A percentile compares a stretch with the other conserved stretches of the same genome.
These are phyloP conservation scores for Gallinago paraguaiae DNA, from an alignment of 2,113 vertebrate genomes.

Conservation along the genomic window DNA sequence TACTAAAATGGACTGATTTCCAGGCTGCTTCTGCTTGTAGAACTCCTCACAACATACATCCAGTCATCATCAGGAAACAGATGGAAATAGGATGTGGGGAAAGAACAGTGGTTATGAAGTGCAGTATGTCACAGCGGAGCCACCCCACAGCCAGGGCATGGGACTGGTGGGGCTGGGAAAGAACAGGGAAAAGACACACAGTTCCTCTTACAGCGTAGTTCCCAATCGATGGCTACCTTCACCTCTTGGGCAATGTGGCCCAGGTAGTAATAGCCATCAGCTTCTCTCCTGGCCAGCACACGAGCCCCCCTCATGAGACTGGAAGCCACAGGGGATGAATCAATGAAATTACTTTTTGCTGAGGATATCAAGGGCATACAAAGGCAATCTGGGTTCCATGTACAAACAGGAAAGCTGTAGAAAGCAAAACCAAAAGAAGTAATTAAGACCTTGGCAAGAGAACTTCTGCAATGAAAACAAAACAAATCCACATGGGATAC, in stretches of 20 bases:
- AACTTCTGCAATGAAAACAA: background rate
- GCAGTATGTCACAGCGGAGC: background rate
- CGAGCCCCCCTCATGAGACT: constrained; percentile 30
- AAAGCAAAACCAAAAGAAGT: background rate
- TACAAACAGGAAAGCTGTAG: constrained; percentile 16
- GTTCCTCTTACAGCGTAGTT: background rate
- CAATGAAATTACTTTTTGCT: background rate
- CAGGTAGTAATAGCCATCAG: constrained; percentile 69
- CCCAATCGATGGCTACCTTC: background rate
- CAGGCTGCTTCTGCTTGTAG: background rate
- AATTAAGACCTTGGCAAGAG: background rate
- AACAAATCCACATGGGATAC: background rate
- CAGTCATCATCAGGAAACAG: background rate
- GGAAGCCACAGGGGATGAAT: background rate
- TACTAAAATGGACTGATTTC: background rate
- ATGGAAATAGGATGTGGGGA: background rate
- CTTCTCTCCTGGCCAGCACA: constrained; percentile 66
- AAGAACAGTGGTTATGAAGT: background rate
- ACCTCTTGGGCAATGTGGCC: constrained; percentile 58
- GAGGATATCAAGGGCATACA: background rate
- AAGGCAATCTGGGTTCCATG: background rate
- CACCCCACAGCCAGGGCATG: background rate
- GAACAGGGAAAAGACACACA: background rate
- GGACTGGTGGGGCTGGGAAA: background rate
- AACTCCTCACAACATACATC: background rate